Conservation (phyloP, 2,888 invertebrate species). For the Bellardia bayeri region DNA sequence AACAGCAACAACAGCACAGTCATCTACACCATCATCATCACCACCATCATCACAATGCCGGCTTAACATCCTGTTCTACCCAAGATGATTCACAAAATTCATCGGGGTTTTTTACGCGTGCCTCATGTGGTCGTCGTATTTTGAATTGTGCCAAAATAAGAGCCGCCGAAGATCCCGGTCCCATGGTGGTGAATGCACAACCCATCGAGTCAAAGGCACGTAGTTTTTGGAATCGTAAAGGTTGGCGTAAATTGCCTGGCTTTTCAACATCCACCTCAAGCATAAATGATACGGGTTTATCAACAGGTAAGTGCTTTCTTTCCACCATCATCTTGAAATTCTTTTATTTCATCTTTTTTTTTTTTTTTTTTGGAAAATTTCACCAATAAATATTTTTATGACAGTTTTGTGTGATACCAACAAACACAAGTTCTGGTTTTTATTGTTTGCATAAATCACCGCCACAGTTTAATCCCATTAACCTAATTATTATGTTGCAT, state of each 20-base stretch:
- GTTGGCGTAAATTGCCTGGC: constrained; percentile 91
- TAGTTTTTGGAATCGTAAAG: constrained; percentile 90
- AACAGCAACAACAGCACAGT: constrained; percentile 14
- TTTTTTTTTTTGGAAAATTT: background rate
- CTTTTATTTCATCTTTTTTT: background rate
- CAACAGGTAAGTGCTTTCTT: constrained; percentile 85
- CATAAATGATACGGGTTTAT: constrained; percentile 88
- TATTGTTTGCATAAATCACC: constrained; percentile 60
- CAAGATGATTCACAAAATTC: constrained; percentile 67
- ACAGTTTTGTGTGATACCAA: constrained; percentile 45
- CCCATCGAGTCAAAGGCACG: constrained; percentile 83
- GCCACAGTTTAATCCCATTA: constrained; percentile 65
- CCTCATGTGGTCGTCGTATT: constrained; percentile 84
- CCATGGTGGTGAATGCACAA: constrained; percentile 76
- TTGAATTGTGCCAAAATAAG: constrained; percentile 85
- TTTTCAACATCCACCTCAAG: constrained; percentile 90
- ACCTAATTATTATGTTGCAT: constrained; percentile 62
- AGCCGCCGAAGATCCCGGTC: constrained; percentile 84
- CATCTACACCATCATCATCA: constrained; percentile 36
- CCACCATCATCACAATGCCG: constrained; percentile 51
- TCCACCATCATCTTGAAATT: background rate
- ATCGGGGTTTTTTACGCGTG: constrained; percentile 80
- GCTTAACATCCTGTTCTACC: constrained; percentile 28
- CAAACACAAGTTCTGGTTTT: constrained; percentile 11
- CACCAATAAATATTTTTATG: constrained; percentile 65